phyloP scores from a whole-genome alignment of 2,797 vertebrate genomes.

The Poeciliopsis turneri region DNA sequence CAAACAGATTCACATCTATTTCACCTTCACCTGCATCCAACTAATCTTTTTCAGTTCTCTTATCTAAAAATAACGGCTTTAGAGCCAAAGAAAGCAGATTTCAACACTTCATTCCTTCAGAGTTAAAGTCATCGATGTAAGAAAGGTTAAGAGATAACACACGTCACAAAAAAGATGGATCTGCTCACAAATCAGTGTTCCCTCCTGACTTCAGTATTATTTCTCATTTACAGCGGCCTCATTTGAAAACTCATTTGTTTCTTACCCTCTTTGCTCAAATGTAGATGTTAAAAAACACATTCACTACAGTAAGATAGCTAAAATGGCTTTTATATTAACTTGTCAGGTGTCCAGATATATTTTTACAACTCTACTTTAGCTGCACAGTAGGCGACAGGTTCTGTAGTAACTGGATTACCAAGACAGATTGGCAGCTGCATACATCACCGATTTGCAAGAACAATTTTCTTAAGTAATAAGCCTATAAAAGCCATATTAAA shows the following conservation, averaged over 20 bases:
- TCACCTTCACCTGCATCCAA: conserved; percentile 40
- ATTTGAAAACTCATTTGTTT: background rate
- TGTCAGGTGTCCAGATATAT: background rate
- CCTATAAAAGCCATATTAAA: background rate
- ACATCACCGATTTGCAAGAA: background rate
- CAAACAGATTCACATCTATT: conserved; percentile 46
- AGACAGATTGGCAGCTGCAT: no score
- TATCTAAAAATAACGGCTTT: conserved; percentile 8
- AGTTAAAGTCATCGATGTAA: background rate
- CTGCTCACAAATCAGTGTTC: conserved; percentile 7
- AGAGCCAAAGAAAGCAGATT: background rate
- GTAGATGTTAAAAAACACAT: conserved; percentile 2
- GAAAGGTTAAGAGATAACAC: conserved; percentile 21
- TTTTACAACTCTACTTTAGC: background rate
- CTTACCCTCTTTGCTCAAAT: conserved; percentile 21
- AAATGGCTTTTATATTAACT: background rate
- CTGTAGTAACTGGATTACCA: background rate
- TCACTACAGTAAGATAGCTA: background rate
- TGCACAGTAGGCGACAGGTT: background rate
- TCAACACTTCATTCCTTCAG: background rate
- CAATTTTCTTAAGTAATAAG: background rate
- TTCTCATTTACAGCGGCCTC: background rate
- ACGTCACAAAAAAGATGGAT: conserved; percentile 16
- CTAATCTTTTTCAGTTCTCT: conserved; percentile 32
- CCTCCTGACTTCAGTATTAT: conserved; percentile 7